phyloP scores from a whole-genome alignment of 2,113 vertebrate species.

The Bambusicola thoracicus region DNA sequence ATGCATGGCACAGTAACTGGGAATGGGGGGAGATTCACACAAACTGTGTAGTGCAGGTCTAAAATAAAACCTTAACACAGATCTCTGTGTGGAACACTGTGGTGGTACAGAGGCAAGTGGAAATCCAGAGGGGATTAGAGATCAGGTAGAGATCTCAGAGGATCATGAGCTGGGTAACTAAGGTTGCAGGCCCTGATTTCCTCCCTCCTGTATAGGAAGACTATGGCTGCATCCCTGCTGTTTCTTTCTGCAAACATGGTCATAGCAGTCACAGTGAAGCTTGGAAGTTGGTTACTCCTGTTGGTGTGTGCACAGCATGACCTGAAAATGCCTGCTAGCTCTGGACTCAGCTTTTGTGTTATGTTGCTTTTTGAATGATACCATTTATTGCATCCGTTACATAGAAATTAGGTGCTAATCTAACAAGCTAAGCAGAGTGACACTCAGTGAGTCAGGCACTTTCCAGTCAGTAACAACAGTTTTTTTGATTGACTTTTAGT shows the following conservation, averaged over 20 bases:
- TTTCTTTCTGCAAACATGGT: neutral
- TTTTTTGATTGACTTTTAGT: no score
- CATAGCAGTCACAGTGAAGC: neutral
- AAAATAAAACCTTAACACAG: no score
- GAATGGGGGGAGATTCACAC: no score
- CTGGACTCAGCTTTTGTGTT: neutral
- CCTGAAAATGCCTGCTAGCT: neutral
- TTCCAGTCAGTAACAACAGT: no score
- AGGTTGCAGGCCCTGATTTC: neutral
- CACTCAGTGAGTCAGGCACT: neutral
- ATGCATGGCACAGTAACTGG: no score
- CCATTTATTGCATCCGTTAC: neutral
- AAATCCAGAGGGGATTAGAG: neutral
- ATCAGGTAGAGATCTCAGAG: neutral
- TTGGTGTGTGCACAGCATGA: neutral
- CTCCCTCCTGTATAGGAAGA: neutral
- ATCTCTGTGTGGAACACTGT: no score
- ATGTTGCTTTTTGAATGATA: neutral
- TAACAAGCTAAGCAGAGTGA: neutral
- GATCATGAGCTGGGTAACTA: accelerated
- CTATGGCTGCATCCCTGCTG: neutral
- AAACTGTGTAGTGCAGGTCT: no score
- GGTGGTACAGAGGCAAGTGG: no score
- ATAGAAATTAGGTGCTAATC: neutral
- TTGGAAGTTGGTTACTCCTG: neutral